Base-by-base conservation (phyloP, 2,113 vertebrate species). In the Alaudala cheleensis region DNA sequence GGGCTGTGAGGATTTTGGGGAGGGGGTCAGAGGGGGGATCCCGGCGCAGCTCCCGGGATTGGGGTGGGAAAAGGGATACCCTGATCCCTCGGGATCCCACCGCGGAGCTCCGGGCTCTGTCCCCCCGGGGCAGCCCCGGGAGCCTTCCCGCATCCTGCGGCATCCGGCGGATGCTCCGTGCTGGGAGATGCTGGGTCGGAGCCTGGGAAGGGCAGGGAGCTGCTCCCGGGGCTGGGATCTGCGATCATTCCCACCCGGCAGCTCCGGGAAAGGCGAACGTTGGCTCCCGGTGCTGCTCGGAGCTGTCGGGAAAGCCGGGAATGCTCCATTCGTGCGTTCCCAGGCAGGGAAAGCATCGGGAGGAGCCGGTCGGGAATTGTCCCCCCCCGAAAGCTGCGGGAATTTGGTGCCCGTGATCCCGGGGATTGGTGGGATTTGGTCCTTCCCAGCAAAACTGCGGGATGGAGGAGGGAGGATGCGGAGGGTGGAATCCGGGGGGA, bases 271-370 rank as follows among this genome's bases (percentile, higher is more conserved):
- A 6, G 34, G 51, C n/a, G 7, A 26, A 2, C 17, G 45, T n/a
- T 7, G 73, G 11, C 17, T 45, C 56, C 7, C 2, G 15, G 58
- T 21, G 44, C 31, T 34, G 65, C 44, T 29, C 7, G 0, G 25
- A 16, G 10, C 9, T 29, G 1, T 34, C 7, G 49, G 28, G 39
- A 45, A 22, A 14, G 33, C 21, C 0, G 11, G 80, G 54, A 31
- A 11, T 2, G 39, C 66, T 1, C 18, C 2, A 1, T 4, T 2
- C 0, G 1, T 5, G 58, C 23, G 51, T 37, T 51, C 21, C 49
- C 12, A 0, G 9, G 16, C 8, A 1, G 14, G 57, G 39, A 34
- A 34, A 33, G 19, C 42, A 1, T 26, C 1, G 3, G 11, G 50
- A 29, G 22, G 49, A 22, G 50, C 17, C 0, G 16, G 2, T 37